Conservation (phyloP, 2,113 vertebrate genomes). For the Amblyopsis rosae region DNA sequence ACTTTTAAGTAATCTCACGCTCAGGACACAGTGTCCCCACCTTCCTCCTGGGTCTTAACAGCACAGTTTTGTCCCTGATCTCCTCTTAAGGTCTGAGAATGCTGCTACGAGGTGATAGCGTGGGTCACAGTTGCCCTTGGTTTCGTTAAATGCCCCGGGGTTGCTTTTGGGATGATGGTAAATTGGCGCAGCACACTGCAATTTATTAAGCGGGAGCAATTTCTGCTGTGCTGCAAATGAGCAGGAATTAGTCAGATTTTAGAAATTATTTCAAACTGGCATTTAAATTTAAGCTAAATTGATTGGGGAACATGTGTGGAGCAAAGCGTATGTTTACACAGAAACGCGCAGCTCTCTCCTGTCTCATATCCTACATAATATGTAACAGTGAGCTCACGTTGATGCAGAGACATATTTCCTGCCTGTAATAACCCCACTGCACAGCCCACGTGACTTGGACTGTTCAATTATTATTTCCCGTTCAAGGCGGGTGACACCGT, state of each 20-base stretch:
- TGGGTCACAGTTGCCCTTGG: conserved; percentile 25
- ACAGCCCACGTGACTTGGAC: neutral
- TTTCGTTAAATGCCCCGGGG: conserved; percentile 13
- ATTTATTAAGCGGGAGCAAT: neutral
- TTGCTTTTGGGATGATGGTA: conserved; percentile 12
- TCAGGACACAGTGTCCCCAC: conserved; percentile 5
- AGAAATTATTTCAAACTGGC: conserved; percentile 2
- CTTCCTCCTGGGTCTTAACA: neutral
- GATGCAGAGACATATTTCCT: too few relatives aligned
- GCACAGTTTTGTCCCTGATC: neutral
- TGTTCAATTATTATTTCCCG: conserved; percentile 18
- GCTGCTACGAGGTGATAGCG: conserved; percentile 4
- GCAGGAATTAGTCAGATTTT: neutral
- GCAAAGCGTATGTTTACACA: too few relatives aligned
- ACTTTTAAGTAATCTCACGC: conserved; percentile 24
- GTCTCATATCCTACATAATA: too few relatives aligned
- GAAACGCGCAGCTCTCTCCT: too few relatives aligned
- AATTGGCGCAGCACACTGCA: neutral
- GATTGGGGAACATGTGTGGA: too few relatives aligned
- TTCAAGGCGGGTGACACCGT: conserved; percentile 9
- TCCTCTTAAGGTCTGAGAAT: conserved; percentile 6
- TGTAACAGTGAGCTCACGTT: too few relatives aligned
- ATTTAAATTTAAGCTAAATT: neutral
- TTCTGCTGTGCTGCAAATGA: neutral
- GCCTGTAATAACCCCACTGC: conserved; percentile 2